phyloP scores from a whole-genome alignment of 53 echinoderm and acorn worm genomes.

The Glandiceps talaboti region DNA sequence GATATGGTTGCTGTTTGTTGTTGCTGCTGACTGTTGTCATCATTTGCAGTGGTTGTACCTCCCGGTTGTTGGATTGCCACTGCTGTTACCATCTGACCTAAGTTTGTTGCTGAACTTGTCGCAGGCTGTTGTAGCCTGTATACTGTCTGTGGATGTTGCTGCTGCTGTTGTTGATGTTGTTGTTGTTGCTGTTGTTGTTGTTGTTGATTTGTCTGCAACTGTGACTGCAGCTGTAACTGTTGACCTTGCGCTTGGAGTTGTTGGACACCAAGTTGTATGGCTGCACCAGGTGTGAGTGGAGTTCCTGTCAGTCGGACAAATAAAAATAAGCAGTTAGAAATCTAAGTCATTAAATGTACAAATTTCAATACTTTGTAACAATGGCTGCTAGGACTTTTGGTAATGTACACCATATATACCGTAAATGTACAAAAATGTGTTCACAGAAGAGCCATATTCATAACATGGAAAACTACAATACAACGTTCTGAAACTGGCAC shows the following conservation, averaged over 20 bases:
- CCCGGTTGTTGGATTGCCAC: constrained; percentile 2
- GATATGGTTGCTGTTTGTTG: background rate
- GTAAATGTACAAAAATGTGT: too few species aligned
- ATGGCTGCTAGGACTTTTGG: too few species aligned
- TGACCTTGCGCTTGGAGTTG: constrained; percentile 35
- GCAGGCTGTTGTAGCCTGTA: constrained; percentile 4
- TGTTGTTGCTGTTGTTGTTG: constrained; percentile 16
- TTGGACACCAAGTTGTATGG: constrained; percentile 32
- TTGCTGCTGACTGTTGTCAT: background rate
- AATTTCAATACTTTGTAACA: too few species aligned
- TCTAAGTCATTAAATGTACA: too few species aligned
- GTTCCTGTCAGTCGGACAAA: constrained; percentile 15
- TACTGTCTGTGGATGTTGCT: background rate
- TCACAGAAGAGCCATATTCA: too few species aligned
- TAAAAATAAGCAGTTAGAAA: too few species aligned
- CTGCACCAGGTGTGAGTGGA: constrained; percentile 30
- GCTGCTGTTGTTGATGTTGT: constrained; percentile 11
- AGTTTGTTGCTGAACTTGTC: background rate
- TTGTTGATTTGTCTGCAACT: constrained; percentile 2
- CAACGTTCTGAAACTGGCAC: too few species aligned
- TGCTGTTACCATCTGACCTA: constrained; percentile 3
- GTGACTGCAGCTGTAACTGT: constrained; percentile 31
- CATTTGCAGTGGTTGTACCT: constrained; percentile 7
- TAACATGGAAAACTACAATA: too few species aligned
- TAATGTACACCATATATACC: too few species aligned